Percentiles rank a stretch among this genome's conserved stretches.
Evolutionary conservation across 2,113 vertebrate species (phyloP).

Genomic region (Lipophrys pholis): DNA sequence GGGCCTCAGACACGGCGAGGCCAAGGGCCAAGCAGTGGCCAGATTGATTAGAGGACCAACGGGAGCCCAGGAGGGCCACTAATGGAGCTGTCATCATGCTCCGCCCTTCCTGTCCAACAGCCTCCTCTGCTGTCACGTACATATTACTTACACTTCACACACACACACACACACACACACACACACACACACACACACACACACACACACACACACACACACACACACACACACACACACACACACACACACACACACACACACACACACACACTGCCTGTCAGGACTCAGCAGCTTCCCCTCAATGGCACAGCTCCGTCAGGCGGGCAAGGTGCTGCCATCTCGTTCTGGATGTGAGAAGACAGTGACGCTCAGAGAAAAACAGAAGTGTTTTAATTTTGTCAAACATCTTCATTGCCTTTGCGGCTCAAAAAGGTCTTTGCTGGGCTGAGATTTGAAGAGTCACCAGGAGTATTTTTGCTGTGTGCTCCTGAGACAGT

Average conservation of each 20-base stretch:
- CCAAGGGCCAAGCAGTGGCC: conserved; percentile 61
- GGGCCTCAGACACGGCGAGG: conserved; percentile 34
- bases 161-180: conserved; percentile 20
- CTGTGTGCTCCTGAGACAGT: neutral
- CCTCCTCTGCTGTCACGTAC: conserved; percentile 66
- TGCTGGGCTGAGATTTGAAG: neutral
- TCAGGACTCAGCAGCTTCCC: conserved; percentile 68
- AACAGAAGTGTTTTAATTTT: conserved; percentile 33
- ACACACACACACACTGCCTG: neutral
- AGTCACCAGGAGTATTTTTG: conserved; percentile 10
- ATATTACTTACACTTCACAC: conserved; percentile 43
- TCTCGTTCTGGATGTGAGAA: conserved; percentile 29
- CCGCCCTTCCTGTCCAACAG: conserved; percentile 67
- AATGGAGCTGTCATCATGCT: conserved; percentile 74
- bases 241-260: conserved; percentile 2
- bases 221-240: conserved; percentile 18
- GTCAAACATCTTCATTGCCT: conserved; percentile 17
- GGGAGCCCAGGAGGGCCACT: conserved; percentile 62
- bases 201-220: no score
- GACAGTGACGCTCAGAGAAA: conserved; percentile 19
- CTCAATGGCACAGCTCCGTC: conserved; percentile 56
- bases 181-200: no score
- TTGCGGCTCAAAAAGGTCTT: conserved; percentile 22
- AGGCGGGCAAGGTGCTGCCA: conserved; percentile 45
- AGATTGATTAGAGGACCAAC: conserved; percentile 63